These are phyloP conservation scores for Brenthis daphne DNA, from an alignment of 2,888 invertebrate species.

Conservation along the genomic window DNA sequence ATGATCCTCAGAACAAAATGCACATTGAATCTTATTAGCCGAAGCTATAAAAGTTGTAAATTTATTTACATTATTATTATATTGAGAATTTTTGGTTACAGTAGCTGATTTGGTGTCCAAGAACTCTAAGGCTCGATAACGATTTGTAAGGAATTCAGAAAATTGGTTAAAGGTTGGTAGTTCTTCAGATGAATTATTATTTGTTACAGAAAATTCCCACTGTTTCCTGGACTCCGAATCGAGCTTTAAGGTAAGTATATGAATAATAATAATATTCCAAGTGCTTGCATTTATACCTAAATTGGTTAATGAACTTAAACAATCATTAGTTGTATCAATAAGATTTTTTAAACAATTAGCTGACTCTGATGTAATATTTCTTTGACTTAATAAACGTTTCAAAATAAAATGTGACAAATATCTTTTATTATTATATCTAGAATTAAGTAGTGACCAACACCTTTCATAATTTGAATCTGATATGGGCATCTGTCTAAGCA, in stretches of 20 bases:
- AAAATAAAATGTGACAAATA: too few species aligned
- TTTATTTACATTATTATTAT: background rate
- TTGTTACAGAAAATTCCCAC: conserved; percentile 26
- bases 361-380: too few species aligned
- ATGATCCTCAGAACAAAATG: conserved; percentile 2
- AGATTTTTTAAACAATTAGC: too few species aligned
- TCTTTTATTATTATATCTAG: conserved; percentile 39
- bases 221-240: conserved; percentile 21
- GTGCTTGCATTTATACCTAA: too few species aligned
- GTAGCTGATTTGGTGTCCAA: too few species aligned
- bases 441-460: conserved; percentile 37
- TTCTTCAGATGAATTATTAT: conserved; percentile 11
- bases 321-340: too few species aligned
- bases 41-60: background rate
- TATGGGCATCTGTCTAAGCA: conserved; percentile 35
- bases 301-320: too few species aligned
- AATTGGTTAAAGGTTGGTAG: conserved; percentile 29
- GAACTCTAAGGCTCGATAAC: conserved; percentile 24
- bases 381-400: too few species aligned
- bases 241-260: too few species aligned
- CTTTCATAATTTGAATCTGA: conserved; percentile 36
- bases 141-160: conserved; percentile 18
- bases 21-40: background rate
- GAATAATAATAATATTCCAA: too few species aligned
- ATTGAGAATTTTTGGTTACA: too few species aligned